Evolutionary conservation across 2,797 vertebrate genomes (phyloP).

Genomic region (Helostoma temminkii): DNA sequence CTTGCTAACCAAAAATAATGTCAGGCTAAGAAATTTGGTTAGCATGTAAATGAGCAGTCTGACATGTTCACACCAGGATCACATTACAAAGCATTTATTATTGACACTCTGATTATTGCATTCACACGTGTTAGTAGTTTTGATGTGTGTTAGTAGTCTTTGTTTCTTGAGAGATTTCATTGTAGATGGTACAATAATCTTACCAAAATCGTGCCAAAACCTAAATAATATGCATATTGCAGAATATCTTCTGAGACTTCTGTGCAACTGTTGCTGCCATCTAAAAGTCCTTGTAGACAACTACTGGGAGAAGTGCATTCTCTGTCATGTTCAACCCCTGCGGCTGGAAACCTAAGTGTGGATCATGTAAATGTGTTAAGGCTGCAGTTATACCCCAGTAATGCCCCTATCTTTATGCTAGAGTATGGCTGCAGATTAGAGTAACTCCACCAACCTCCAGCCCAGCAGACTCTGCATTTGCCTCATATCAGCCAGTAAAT

Average conservation of each 20-base stretch:
- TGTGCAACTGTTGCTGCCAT: constrained; percentile 25
- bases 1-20: constrained; percentile 4
- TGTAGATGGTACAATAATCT: constrained; percentile 11
- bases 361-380: constrained; percentile 85
- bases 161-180: constrained; percentile 10
- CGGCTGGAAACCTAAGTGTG: constrained; percentile 82
- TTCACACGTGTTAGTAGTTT: neutral
- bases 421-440: constrained; percentile 92
- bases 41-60: constrained; percentile 47
- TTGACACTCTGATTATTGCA: neutral
- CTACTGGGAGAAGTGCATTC: constrained; percentile 79
- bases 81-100: neutral
- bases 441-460: constrained; percentile 80
- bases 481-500: constrained; percentile 75
- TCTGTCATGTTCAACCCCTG: constrained; percentile 75
- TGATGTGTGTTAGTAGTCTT: neutral
- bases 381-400: constrained; percentile 81
- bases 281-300: constrained; percentile 71
- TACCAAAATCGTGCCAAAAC: constrained; percentile 16
- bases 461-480: constrained; percentile 61
- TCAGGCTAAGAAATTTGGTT: constrained; percentile 34
- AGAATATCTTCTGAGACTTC: constrained; percentile 17
- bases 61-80: neutral
- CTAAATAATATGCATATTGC: constrained; percentile 39
- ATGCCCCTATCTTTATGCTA: constrained; percentile 94